Evolutionary conservation across 2,113 vertebrate genomes (phyloP), one percentile per base, ranked within the genome.

Genomic region (Hyperopisus bebe): DNA sequence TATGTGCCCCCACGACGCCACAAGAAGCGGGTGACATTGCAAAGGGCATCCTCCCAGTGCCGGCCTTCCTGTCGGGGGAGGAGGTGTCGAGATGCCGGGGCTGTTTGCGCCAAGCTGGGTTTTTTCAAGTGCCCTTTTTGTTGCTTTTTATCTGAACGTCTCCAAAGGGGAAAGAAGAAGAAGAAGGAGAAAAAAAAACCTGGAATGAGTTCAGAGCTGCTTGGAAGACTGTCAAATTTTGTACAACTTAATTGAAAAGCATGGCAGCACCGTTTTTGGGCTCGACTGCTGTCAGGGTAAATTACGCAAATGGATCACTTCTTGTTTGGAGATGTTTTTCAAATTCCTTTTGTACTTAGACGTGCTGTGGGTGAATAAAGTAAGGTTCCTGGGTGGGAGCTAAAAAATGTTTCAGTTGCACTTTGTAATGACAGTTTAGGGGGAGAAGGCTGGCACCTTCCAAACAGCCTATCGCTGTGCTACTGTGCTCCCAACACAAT

Each of bases 181-280:
- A 8, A 47, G 70, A 7, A 77, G 74, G 15, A 39, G 84, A 39
- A 85, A 82, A 87, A 88, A 58, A 80, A 89, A 84, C 58, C 89
- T 93, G 92, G 92, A 94, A 89, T 42, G 90, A 88, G 90, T 91
- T 94, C 92, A 93, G 91, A 92, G 89, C 85, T 90, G 86, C 92
- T 93, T 93, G 92, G 92, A 93, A 80, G 88, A 89, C 48, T 88
- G 92, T 94, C 90, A 89, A 91, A 88, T 90, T 90, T 92, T 93
- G 84, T 92, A 93, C 90, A 92, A 92, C 91, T 94, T 93, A 85
- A 92, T 92, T 93, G 90, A 92, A 91, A 93, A 92, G 89, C 90
- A 92, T 70, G 90, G 86, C 90, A 90, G 86, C 55, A 50, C 86
- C 90, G 51, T 88, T 91, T 90, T 88, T 87, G 85, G 27, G n/a